Evolutionary conservation across 2,797 vertebrate species (phyloP).

Genomic region (Phalloptychus januarius): DNA sequence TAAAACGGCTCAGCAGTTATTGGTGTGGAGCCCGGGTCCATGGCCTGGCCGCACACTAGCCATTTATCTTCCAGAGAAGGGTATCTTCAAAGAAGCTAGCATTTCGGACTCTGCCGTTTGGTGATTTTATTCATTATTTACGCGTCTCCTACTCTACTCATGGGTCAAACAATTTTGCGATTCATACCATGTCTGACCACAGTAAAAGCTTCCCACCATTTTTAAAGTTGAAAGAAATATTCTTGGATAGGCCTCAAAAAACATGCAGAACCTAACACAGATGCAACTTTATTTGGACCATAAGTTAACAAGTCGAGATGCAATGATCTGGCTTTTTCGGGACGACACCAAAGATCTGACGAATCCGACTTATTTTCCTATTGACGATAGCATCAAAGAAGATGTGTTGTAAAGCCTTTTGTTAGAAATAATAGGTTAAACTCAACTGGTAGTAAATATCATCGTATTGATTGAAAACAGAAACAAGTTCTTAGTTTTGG

Average conservation of each 20-base stretch:
- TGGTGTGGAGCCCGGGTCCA: constrained; percentile 37
- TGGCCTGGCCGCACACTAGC: constrained; percentile 33
- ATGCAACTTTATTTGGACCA: background rate
- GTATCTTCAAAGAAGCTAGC: constrained; percentile 33
- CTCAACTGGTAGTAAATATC: background rate
- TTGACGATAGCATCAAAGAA: background rate
- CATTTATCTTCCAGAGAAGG: constrained; percentile 15
- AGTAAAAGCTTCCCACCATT: constrained; percentile 2
- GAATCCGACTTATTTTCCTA: background rate
- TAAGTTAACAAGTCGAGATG: background rate
- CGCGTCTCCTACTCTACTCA: constrained; percentile 6
- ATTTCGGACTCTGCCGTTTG: constrained; percentile 20
- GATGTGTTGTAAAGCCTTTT: background rate
- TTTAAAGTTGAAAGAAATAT: constrained; percentile 1
- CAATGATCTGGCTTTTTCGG: background rate
- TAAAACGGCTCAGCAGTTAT: constrained; percentile 48
- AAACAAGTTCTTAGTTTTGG: background rate
- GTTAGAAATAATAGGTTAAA: background rate
- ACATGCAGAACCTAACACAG: background rate
- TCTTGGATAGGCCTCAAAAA: background rate
- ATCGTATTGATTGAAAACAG: background rate
- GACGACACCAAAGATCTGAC: background rate
- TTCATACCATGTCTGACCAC: constrained; percentile 5
- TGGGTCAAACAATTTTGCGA: constrained; percentile 9
- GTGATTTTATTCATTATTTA: constrained; percentile 22